A percentile compares a stretch with the other conserved stretches of the same genome.
Conservation (phyloP, 2,113 vertebrate genomes). For the Pomatostomus ruficeps region DNA sequence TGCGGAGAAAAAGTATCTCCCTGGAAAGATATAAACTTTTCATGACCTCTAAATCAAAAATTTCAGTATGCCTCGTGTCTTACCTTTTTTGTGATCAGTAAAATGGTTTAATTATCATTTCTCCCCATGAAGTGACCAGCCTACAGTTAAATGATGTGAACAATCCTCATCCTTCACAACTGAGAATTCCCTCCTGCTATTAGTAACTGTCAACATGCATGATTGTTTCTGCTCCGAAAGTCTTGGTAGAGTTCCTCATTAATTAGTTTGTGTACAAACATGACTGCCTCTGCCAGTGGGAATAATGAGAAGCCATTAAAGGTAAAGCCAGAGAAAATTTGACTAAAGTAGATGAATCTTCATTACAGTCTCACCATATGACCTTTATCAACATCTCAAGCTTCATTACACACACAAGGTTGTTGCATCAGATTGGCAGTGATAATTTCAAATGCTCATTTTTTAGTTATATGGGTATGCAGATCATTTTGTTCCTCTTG, state of each 20-base stretch:
- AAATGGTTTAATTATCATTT: background rate
- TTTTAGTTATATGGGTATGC: background rate
- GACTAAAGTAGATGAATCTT: slow-evolving; percentile 36
- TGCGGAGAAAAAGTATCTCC: rapidly evolving
- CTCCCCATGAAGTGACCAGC: background rate
- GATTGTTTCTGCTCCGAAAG: slow-evolving; percentile 44
- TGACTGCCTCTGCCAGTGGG: slow-evolving; percentile 33
- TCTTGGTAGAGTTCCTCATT: slow-evolving; percentile 53
- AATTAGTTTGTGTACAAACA: slow-evolving; percentile 63
- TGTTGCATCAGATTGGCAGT: background rate
- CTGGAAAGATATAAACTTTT: background rate
- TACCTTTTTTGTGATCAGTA: background rate
- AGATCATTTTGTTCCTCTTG: background rate
- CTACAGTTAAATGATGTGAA: slow-evolving; percentile 19
- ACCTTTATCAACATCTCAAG: slow-evolving; percentile 51
- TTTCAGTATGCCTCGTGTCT: background rate
- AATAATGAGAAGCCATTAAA: slow-evolving; percentile 41
- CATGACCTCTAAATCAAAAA: background rate
- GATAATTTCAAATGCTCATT: background rate
- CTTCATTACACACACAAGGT: slow-evolving; percentile 37
- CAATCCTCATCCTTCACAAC: slow-evolving; percentile 27
- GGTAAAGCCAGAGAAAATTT: slow-evolving; percentile 13
- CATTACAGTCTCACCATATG: slow-evolving; percentile 6
- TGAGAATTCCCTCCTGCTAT: slow-evolving; percentile 57
- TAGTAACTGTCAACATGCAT: slow-evolving; percentile 56